Percentiles rank a stretch among this genome's conserved stretches.
These are phyloP conservation scores for Echinometra lucunter DNA, from an alignment of 53 echinoderm and acorn worm species.

Conservation along the genomic window DNA sequence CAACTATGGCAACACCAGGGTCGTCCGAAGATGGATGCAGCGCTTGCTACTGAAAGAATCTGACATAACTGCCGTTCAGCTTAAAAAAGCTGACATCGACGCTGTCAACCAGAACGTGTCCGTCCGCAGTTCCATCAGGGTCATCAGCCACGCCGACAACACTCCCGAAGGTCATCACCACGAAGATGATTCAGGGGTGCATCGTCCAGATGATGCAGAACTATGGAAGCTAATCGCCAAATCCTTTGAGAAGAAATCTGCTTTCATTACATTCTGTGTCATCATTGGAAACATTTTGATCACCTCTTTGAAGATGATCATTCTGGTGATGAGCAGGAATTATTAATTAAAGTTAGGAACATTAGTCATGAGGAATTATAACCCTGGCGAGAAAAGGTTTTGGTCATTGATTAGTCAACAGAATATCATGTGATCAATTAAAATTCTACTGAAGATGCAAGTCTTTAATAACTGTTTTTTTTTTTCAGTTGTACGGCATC, in stretches of 20 bases:
- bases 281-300: background rate
- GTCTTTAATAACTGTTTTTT: no score
- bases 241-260: background rate
- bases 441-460: no score
- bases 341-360: no score
- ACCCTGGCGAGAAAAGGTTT: no score
- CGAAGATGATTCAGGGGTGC: background rate
- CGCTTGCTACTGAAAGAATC: background rate
- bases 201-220: background rate
- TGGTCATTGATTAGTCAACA: no score
- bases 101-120: background rate
- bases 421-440: no score
- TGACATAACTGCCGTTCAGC: background rate
- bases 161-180: no score
- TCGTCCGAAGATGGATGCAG: conserved; percentile 43
- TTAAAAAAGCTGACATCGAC: background rate
- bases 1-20: conserved; percentile 35
- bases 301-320: background rate
- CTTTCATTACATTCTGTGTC: background rate
- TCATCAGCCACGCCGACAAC: background rate
- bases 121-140: no score
- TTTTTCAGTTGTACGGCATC: no score
- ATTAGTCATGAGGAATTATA: no score
- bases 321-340: background rate
- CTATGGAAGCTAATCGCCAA: background rate